These are phyloP conservation scores for Agrochola lychnidis DNA, from an alignment of 2,888 invertebrate genomes.

Conservation along the genomic window DNA sequence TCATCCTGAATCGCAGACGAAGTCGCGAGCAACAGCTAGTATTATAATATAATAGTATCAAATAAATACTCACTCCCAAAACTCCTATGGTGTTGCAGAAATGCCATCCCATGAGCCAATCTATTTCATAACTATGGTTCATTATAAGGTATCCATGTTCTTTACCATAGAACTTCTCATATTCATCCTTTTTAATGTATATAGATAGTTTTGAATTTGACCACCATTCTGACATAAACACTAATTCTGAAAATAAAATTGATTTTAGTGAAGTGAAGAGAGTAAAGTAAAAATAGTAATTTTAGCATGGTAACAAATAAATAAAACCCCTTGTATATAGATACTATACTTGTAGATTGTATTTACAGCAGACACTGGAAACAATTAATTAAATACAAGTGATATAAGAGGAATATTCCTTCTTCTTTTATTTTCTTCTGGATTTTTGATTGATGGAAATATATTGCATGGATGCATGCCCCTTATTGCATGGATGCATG, in stretches of 20 bases:
- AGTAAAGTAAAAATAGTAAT: background rate
- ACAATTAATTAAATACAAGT: background rate
- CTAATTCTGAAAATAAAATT: conserved; percentile 93
- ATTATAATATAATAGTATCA: background rate
- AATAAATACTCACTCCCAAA: conserved; percentile 93
- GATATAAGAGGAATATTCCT: background rate
- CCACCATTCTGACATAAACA: conserved; percentile 99
- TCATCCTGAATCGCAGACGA: too few relatives aligned
- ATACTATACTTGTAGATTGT: background rate
- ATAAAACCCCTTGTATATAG: background rate
- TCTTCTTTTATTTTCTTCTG: background rate
- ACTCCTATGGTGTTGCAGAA: conserved; percentile 95
- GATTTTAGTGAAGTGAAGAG: background rate
- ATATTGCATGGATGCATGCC: too few relatives aligned
- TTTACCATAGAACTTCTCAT: conserved; percentile 95
- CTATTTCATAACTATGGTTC: conserved; percentile 99
- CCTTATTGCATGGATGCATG: too few relatives aligned
- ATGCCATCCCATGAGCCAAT: conserved; percentile 98
- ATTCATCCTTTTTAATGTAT: conserved; percentile 95
- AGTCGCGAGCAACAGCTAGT: background rate
- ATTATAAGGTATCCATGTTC: conserved; percentile 97
- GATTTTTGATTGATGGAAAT: background rate
- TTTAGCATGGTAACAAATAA: background rate
- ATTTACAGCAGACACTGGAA: background rate
- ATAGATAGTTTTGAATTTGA: conserved; percentile 93